A percentile compares a stretch with the other conserved stretches of the same genome.
Conservation (phyloP, 2,797 vertebrate species). For the Anguilla obscura region DNA sequence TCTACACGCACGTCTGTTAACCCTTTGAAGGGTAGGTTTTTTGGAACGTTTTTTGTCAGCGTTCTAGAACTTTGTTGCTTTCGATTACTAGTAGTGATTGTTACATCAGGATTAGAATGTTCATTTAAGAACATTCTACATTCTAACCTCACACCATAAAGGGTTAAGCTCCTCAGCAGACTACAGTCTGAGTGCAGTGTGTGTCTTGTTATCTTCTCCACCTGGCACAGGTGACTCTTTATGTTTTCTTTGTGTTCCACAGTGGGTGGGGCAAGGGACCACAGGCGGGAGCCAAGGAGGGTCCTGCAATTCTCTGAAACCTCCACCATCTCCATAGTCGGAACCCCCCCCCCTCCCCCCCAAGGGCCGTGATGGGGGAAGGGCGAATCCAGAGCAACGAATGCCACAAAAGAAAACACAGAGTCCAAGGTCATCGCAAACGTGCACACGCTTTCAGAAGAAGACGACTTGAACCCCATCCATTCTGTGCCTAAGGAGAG, state of each 20-base stretch:
- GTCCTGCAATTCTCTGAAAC: slow-evolving; percentile 76
- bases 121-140: slow-evolving; percentile 34
- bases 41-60: no score
- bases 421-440: slow-evolving; percentile 39
- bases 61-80: no score
- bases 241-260: slow-evolving; percentile 29
- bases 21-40: no score
- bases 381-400: background rate
- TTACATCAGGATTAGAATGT: background rate
- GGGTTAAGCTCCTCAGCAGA: background rate
- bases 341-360: slow-evolving; percentile 16
- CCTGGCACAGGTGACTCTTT: slow-evolving; percentile 14
- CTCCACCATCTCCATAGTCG: slow-evolving; percentile 69
- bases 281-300: slow-evolving; percentile 70
- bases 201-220: slow-evolving; percentile 7
- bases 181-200: background rate
- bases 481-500: slow-evolving; percentile 22
- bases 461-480: slow-evolving; percentile 23
- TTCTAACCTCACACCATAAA: slow-evolving; percentile 31
- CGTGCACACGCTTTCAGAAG: slow-evolving; percentile 37
- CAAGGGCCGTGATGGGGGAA: background rate
- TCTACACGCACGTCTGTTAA: slow-evolving; percentile 40
- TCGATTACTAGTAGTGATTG: no score
- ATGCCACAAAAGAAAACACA: slow-evolving; percentile 15
- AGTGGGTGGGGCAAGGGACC: slow-evolving; percentile 69